These are phyloP conservation scores for Pontoporia blainvillei DNA, from an alignment of 2,113 vertebrate genomes.

Conservation along the genomic window DNA sequence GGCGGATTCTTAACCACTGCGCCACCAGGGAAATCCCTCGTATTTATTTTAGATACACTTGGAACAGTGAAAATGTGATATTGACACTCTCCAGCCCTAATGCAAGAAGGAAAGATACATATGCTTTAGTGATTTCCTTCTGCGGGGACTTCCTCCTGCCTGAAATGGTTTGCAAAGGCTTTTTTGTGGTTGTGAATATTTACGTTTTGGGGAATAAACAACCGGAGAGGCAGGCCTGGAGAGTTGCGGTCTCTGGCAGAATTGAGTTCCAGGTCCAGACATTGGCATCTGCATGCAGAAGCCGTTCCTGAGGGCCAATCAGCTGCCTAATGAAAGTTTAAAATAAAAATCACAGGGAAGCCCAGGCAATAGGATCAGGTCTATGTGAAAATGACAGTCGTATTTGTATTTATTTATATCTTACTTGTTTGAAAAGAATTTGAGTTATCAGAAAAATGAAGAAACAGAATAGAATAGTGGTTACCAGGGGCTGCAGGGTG, in stretches of 20 bases:
- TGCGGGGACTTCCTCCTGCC: neutral
- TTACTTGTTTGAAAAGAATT: neutral
- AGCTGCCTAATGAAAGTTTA: neutral
- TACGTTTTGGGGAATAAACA: neutral
- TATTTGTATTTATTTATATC: neutral
- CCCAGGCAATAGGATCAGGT: neutral
- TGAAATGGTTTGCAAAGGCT: neutral
- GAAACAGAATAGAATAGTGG: neutral
- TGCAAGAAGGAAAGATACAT: neutral
- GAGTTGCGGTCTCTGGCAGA: fast-evolving
- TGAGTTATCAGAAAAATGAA: neutral
- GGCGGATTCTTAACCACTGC: no score
- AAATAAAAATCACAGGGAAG: neutral
- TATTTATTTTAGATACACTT: neutral
- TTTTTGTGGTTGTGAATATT: neutral
- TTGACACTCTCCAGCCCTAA: neutral
- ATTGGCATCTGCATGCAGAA: fast-evolving
- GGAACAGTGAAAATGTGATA: neutral
- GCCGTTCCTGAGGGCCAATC: neutral
- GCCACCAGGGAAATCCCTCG: neutral
- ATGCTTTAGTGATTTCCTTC: neutral
- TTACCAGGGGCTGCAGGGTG: neutral
- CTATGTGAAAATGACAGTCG: neutral
- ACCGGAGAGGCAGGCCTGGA: neutral
- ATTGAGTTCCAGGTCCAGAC: fast-evolving